Evolutionary conservation across 2,797 vertebrate species (phyloP).

Genomic region (Neoniphon sammara): DNA sequence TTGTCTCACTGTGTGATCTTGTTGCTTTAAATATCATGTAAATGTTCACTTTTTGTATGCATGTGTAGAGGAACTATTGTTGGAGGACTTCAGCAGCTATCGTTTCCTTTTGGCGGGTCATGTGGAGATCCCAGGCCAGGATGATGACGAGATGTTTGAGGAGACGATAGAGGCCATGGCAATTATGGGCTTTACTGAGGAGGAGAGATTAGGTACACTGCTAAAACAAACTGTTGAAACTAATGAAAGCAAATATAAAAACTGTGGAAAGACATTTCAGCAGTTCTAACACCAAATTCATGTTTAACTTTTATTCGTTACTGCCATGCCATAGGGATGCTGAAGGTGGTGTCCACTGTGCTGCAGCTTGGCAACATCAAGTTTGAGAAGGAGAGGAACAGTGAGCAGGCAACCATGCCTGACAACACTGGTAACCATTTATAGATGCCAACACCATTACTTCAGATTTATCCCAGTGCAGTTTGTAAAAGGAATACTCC

Average conservation of each 20-base stretch:
- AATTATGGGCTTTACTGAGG: constrained; percentile 94
- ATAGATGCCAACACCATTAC: background rate
- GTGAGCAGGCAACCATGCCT: constrained; percentile 96
- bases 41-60: background rate
- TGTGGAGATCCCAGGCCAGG: constrained; percentile 89
- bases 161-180: constrained; percentile 95
- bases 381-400: constrained; percentile 97
- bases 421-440: constrained; percentile 90
- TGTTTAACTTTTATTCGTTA: background rate
- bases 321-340: constrained; percentile 81
- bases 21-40: background rate
- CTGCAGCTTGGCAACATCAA: constrained; percentile 94
- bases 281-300: background rate
- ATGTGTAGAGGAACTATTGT: constrained; percentile 88
- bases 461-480: too few relatives aligned
- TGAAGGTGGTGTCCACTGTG: constrained; percentile 94
- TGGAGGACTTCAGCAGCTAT: constrained; percentile 91
- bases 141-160: constrained; percentile 92
- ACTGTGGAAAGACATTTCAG: background rate
- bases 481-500: too few relatives aligned
- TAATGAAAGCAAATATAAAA: background rate
- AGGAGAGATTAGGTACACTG: constrained; percentile 87
- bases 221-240: background rate
- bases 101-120: constrained; percentile 90
- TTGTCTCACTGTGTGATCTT: background rate